Evolutionary conservation across 2,888 invertebrate species (phyloP).

Genomic region (Patella pellucida): DNA sequence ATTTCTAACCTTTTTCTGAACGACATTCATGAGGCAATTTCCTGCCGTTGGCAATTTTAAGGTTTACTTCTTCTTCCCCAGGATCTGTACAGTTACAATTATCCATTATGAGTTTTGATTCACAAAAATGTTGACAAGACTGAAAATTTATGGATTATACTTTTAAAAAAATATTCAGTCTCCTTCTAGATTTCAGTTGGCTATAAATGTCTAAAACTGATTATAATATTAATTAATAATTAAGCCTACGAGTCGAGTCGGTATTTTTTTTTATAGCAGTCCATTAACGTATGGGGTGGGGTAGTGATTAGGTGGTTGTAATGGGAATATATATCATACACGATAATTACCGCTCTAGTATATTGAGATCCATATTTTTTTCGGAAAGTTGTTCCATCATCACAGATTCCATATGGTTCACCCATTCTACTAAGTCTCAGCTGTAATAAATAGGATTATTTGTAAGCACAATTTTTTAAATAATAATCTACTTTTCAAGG

Average conservation of each 20-base stretch:
- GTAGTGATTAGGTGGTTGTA: too few species aligned
- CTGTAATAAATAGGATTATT: too few species aligned
- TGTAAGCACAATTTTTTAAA: too few species aligned
- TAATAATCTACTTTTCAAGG: too few species aligned
- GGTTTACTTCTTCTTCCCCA: constrained; percentile 19
- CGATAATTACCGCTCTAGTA: not conserved
- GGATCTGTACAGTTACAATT: constrained; percentile 29
- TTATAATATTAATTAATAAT: too few species aligned
- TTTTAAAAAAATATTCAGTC: too few species aligned
- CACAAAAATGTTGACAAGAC: constrained; percentile 30
- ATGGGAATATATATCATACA: too few species aligned
- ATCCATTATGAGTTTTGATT: constrained; percentile 4
- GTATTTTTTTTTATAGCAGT: too few species aligned
- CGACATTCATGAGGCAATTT: not conserved
- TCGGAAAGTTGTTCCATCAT: not conserved
- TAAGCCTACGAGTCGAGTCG: too few species aligned
- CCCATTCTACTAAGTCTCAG: not conserved
- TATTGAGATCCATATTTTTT: not conserved
- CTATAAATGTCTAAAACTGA: too few species aligned
- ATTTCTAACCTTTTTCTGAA: not conserved
- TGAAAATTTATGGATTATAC: constrained; percentile 5
- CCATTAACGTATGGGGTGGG: too few species aligned
- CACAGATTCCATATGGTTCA: not conserved
- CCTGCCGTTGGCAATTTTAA: not conserved
- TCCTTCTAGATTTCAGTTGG: too few species aligned